Conservation (phyloP, 2,113 vertebrate species). For the Indri indri region DNA sequence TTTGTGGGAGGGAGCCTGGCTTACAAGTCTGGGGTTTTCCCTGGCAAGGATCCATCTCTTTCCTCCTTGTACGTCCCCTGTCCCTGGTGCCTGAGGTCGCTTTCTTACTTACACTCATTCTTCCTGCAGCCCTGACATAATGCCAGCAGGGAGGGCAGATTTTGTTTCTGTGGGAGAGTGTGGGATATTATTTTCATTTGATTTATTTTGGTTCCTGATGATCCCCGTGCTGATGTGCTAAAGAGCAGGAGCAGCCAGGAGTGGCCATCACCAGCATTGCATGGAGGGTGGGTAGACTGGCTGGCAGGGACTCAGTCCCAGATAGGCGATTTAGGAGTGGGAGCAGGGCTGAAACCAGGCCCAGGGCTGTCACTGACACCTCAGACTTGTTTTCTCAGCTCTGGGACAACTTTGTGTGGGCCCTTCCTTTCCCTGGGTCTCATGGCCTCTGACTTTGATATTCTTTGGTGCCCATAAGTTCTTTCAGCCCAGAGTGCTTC, state of each 20-base stretch:
- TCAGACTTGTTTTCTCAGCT: background rate
- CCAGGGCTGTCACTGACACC: background rate
- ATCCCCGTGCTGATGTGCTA: background rate
- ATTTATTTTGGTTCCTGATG: slow-evolving; percentile 37
- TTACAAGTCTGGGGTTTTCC: background rate
- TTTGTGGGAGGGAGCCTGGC: background rate
- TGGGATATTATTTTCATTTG: slow-evolving; percentile 27
- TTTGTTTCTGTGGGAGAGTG: background rate
- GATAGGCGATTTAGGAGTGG: background rate
- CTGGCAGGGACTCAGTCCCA: background rate
- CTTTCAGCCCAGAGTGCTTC: background rate
- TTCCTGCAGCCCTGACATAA: background rate
- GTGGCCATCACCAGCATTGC: background rate
- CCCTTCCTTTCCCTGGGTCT: background rate
- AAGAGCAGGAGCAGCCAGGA: background rate
- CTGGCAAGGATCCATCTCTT: background rate
- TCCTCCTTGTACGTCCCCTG: background rate
- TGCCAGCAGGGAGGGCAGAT: background rate
- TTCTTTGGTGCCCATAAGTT: background rate
- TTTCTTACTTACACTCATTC: background rate
- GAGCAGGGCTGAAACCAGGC: background rate
- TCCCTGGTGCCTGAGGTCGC: background rate
- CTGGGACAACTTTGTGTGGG: background rate
- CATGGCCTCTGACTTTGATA: background rate
- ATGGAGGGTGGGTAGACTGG: background rate